Base-by-base conservation (phyloP, 2,113 vertebrate species). In the Microtus richardsoni region DNA sequence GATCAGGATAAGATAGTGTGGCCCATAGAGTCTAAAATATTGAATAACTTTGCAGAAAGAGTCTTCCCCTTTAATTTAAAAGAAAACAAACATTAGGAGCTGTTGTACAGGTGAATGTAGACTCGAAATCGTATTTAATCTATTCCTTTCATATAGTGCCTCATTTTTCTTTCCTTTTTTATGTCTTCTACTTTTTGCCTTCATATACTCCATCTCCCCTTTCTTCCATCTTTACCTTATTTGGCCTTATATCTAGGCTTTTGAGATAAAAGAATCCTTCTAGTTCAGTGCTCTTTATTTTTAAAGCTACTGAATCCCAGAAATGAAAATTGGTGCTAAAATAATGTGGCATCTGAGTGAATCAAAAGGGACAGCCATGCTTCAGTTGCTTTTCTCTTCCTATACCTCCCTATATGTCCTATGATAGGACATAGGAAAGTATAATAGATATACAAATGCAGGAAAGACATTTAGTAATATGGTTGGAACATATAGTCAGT, bases 281-380 rank as follows among this genome's bases (percentile, higher is more conserved):
- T 83, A 54, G 21, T 54, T 47, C 12, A 60, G 0, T 14, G 54
- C n/a, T 91, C 75, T 71, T 17, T 17, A 74, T 33, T 87, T 91
- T 30, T 33, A 77, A 90, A 7, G n/a, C 64, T 7, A n/a, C 4
- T 54, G 66, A 78, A 60, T n/a, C 17, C 36, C 22, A 58, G 49
- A 93, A 82, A 28, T 14, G 1, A 47, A n/a, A 93, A 73, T 28
- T 64, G 28, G 44, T 5, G 7, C 2, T 36, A 41, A 33, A 79
- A 14, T 52, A 30, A 86, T 22, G 26, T 54, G 58, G 3, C 14
- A 16, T 1, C n/a, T 73, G 21, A 49, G 1, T 33, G 73, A 22
- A 39, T 30, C 0, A 1, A 10, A 54, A 82, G 60, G 66, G 3
- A 6, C 44, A 41, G 0, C 1, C 7, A 39, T 19, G n/a, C 68